Evolutionary conservation across 2,888 invertebrate genomes (phyloP).

Genomic region (Acanthosepion pharaonis): DNA sequence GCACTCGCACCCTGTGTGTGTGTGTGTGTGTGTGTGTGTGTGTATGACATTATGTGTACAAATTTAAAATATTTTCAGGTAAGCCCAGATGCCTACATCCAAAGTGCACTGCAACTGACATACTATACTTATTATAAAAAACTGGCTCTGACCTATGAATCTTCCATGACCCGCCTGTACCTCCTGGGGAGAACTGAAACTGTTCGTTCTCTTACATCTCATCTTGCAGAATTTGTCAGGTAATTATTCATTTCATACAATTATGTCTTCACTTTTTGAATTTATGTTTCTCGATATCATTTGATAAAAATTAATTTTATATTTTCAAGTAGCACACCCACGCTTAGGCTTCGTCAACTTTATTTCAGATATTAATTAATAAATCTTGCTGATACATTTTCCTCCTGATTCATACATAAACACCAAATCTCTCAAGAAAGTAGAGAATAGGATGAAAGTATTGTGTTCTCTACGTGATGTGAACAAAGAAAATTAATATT

Average conservation of each 20-base stretch:
- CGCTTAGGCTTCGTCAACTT: too few species aligned
- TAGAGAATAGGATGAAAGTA: too few species aligned
- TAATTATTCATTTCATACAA: conserved; percentile 55
- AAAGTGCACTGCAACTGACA: conserved; percentile 76
- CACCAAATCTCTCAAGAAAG: too few species aligned
- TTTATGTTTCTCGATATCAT: background rate
- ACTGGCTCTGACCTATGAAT: conserved; percentile 76
- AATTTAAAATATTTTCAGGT: conserved; percentile 61
- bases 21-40: too few species aligned
- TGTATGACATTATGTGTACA: background rate
- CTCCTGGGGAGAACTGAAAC: conserved; percentile 76
- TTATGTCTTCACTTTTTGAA: background rate
- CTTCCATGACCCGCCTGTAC: conserved; percentile 77
- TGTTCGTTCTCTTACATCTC: conserved; percentile 75
- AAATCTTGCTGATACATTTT: too few species aligned
- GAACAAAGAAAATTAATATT: too few species aligned
- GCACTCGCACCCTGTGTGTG: too few species aligned
- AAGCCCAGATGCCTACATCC: conserved; percentile 77
- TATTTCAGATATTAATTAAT: too few species aligned
- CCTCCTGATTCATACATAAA: too few species aligned
- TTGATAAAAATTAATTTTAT: too few species aligned
- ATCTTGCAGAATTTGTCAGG: conserved; percentile 75
- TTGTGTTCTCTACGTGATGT: too few species aligned
- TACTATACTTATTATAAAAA: conserved; percentile 75
- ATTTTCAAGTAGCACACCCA: too few species aligned